A percentile compares a stretch with the other conserved stretches of the same genome.
Evolutionary conservation across 2,797 vertebrate genomes (phyloP).

Genomic region (Pelobates cultripes): DNA sequence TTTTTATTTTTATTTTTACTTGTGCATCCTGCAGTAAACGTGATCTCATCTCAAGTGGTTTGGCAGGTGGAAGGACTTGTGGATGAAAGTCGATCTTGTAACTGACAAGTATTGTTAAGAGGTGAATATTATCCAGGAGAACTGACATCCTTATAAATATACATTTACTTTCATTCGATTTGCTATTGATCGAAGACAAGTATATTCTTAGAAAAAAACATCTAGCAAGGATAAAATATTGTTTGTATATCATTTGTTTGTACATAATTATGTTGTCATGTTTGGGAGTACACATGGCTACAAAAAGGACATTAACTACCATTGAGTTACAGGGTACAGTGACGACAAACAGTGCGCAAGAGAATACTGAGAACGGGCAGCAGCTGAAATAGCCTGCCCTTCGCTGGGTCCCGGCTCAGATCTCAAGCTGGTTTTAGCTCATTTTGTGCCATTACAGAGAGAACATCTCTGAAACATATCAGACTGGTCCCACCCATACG

Average conservation of each 20-base stretch:
- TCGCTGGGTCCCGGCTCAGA: too few species aligned
- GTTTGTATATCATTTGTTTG: neutral
- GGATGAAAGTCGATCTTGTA: neutral
- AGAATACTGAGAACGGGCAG: too few species aligned
- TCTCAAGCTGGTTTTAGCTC: too few species aligned
- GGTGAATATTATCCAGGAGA: neutral
- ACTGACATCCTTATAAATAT: neutral
- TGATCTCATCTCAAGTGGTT: neutral
- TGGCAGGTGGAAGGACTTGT: neutral
- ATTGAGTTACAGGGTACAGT: neutral
- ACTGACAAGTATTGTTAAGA: slow-evolving; percentile 1
- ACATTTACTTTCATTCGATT: slow-evolving; percentile 6
- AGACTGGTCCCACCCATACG: too few species aligned
- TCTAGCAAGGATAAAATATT: neutral
- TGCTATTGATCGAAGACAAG: slow-evolving; percentile 1
- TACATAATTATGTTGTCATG: neutral
- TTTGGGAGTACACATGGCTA: neutral
- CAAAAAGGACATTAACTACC: neutral
- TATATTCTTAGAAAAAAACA: neutral
- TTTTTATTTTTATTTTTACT: too few species aligned
- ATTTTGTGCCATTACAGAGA: too few species aligned
- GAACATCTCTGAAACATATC: too few species aligned
- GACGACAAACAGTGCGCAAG: neutral
- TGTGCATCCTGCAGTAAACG: neutral
- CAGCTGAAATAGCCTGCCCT: too few species aligned